Percentiles rank a stretch among this genome's conserved stretches.
These are phyloP conservation scores for Columbina picui DNA, from an alignment of 2,113 vertebrate species.

Conservation along the genomic window DNA sequence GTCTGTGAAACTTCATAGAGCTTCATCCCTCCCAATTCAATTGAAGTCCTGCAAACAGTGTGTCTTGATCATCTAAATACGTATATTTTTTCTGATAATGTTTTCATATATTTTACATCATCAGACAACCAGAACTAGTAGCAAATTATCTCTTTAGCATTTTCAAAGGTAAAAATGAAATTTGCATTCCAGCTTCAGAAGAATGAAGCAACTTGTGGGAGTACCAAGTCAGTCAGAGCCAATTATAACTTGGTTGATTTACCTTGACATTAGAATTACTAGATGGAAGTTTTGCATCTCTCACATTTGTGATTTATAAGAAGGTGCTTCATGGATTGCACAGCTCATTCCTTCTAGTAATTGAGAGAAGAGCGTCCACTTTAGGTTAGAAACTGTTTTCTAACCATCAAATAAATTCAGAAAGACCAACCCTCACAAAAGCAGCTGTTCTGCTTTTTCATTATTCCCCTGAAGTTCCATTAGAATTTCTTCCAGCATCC, in stretches of 20 bases:
- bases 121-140: background rate
- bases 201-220: constrained; percentile 25
- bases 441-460: background rate
- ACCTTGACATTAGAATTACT: background rate
- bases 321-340: background rate
- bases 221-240: constrained; percentile 15
- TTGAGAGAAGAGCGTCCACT: background rate
- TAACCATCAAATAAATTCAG: background rate
- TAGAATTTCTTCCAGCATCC: background rate
- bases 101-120: background rate
- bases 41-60: background rate
- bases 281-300: background rate
- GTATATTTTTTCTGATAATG: background rate
- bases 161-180: background rate
- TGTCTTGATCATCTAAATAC: background rate
- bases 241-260: constrained; percentile 61
- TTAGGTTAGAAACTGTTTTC: background rate
- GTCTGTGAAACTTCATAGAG: background rate
- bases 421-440: background rate
- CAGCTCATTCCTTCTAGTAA: background rate
- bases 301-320: background rate
- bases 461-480: background rate
- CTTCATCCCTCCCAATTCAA: background rate
- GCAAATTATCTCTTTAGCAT: background rate
- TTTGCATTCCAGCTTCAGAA: background rate